Evolutionary conservation across 2,888 invertebrate species (phyloP).

Genomic region (Andrena trimmerana): DNA sequence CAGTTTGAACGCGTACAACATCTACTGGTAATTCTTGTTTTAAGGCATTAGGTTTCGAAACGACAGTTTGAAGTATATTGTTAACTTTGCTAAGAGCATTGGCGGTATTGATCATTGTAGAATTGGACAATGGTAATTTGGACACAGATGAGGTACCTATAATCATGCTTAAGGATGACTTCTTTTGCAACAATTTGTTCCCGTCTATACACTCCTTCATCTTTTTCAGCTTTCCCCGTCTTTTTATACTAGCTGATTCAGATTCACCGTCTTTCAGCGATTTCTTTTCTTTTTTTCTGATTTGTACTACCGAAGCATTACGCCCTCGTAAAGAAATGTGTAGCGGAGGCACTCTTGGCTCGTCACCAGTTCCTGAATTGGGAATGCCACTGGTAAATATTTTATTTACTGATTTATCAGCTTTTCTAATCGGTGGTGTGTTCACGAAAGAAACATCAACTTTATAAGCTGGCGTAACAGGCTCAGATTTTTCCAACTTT

Average conservation of each 20-base stretch:
- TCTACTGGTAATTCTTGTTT: slow-evolving; percentile 79
- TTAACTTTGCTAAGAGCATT: slow-evolving; percentile 80
- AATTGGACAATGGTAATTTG: slow-evolving; percentile 82
- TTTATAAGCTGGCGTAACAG: slow-evolving; percentile 92
- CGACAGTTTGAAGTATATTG: slow-evolving; percentile 80
- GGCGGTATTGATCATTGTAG: slow-evolving; percentile 80
- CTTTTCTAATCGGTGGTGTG: slow-evolving; percentile 84
- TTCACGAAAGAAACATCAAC: slow-evolving; percentile 92
- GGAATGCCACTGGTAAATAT: slow-evolving; percentile 85
- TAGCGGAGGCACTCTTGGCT: slow-evolving; percentile 94
- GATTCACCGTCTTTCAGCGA: slow-evolving; percentile 86
- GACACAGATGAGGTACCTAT: slow-evolving; percentile 80
- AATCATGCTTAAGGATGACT: slow-evolving; percentile 81
- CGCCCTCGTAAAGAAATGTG: slow-evolving; percentile 94
- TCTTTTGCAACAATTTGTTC: slow-evolving; percentile 83
- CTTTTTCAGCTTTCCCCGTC: slow-evolving; percentile 86
- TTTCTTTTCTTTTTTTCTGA: slow-evolving; percentile 89
- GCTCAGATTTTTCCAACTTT: slow-evolving; percentile 94
- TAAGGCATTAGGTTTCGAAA: slow-evolving; percentile 82
- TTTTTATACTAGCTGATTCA: slow-evolving; percentile 79
- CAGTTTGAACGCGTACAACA: slow-evolving; percentile 71
- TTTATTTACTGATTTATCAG: slow-evolving; percentile 85
- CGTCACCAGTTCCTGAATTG: slow-evolving; percentile 86
- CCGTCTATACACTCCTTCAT: slow-evolving; percentile 85
- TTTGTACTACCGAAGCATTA: slow-evolving; percentile 93